Evolutionary conservation across 2,113 vertebrate species (phyloP).

Genomic region (Rostratula benghalensis): DNA sequence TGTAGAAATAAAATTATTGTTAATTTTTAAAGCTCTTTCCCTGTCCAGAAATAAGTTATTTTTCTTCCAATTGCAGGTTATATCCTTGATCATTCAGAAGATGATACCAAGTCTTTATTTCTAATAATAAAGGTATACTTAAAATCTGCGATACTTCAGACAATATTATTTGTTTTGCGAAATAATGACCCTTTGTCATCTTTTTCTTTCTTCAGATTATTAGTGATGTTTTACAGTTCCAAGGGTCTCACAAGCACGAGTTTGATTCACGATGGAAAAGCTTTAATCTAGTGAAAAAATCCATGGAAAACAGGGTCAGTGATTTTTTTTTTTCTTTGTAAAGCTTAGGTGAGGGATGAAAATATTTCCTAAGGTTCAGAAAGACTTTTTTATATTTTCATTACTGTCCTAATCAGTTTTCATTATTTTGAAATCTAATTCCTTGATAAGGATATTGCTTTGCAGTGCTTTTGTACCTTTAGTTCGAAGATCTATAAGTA

Average conservation of each 20-base stretch:
- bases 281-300: slow-evolving; percentile 97
- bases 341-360: background rate
- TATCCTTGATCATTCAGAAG: slow-evolving; percentile 93
- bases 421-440: background rate
- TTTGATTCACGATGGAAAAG: slow-evolving; percentile 98
- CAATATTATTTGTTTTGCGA: background rate
- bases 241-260: slow-evolving; percentile 95
- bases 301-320: slow-evolving; percentile 97
- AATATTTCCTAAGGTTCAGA: background rate
- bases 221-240: slow-evolving; percentile 92
- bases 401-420: background rate
- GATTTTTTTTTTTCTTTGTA: slow-evolving; percentile 49
- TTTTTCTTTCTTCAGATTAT: slow-evolving; percentile 82
- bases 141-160: background rate
- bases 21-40: background rate
- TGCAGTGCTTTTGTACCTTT: background rate
- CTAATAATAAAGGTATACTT: slow-evolving; percentile 92
- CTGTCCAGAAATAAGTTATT: background rate
- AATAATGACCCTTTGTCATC: background rate
- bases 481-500: background rate
- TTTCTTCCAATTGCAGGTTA: slow-evolving; percentile 74
- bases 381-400: background rate
- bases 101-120: slow-evolving; percentile 97
- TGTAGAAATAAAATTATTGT: background rate
- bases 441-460: background rate